Base-by-base conservation (phyloP, 1,140 invertebrate species). In the Meteorus sp. region DNA sequence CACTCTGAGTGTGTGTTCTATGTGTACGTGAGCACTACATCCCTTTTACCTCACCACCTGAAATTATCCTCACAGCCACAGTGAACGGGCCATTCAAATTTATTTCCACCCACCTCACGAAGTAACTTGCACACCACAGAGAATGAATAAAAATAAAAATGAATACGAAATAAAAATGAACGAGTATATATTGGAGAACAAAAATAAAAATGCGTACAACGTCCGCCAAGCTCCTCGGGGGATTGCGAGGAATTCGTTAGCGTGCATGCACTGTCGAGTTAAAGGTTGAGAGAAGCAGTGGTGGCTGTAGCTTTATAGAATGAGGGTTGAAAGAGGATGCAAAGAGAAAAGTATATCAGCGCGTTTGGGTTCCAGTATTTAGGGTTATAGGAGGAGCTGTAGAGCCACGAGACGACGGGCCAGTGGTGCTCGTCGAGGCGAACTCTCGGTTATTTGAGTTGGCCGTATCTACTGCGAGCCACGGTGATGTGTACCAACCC, bases 381-480 rank as follows among this genome's bases (percentile, higher is more conserved):
- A 76, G 75, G 73, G 72, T 75, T 73, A n/a, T n/a, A 39, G 41
- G 50, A 70, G 59, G 69, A 68, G 68, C 65, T 62, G 69, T n/a
- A n/a, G n/a, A n/a, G n/a, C n/a, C n/a, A n/a, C n/a, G n/a, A n/a
- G n/a, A n/a, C 66, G 66, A 68, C 70, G 68, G 67, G 63, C 65
- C 65, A 66, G 66, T n/a, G n/a, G n/a, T n/a, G n/a, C n/a, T n/a
- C n/a, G n/a, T n/a, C n/a, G n/a, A 70, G 61, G 69, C 71, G 66
- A 72, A 71, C 73, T 74, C 67, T 73, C 70, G n/a, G n/a, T 78
- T 78, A 75, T 78, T 78, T 78, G 77, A 78, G 70, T 79, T 79
- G 74, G 74, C 71, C 66, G 68, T 62, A 73, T 66, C 65, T 44
- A 35, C 41, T n/a, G n/a, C n/a, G n/a, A n/a, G 29, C 25, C 47